A percentile compares a stretch with the other conserved stretches of the same genome.
phyloP scores from a whole-genome alignment of 2,113 vertebrate species.

The Anseranas semipalmata region DNA sequence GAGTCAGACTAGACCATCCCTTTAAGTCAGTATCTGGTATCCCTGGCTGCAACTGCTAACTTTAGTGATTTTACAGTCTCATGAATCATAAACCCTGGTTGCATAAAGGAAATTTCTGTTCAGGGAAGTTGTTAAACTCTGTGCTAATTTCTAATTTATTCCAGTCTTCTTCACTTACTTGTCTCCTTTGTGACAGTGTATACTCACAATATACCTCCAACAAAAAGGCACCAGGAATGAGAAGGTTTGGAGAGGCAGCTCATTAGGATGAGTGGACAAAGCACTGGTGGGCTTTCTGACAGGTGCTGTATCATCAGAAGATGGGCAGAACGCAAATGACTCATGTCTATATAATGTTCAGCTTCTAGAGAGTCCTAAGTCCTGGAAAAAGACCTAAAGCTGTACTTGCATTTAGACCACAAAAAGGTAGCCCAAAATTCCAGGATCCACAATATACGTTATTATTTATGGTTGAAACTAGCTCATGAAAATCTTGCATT shows the following conservation, averaged over 20 bases:
- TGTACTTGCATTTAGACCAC: neutral
- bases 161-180: neutral
- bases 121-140: neutral
- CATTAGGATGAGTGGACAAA: neutral
- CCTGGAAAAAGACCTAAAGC: neutral
- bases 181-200: neutral
- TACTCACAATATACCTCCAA: neutral
- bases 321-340: neutral
- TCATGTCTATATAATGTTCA: neutral
- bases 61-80: neutral
- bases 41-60: neutral
- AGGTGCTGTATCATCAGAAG: neutral
- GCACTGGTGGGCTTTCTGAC: neutral
- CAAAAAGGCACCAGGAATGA: neutral
- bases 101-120: neutral
- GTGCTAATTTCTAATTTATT: neutral
- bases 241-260: neutral
- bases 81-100: neutral
- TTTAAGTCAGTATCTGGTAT: neutral
- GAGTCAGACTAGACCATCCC: neutral
- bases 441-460: neutral
- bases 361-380: neutral
- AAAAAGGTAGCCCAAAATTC: neutral
- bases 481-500: neutral
- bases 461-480: neutral